Base-by-base conservation (phyloP, 2,113 vertebrate species). In the Rousettus leschenaultii region DNA sequence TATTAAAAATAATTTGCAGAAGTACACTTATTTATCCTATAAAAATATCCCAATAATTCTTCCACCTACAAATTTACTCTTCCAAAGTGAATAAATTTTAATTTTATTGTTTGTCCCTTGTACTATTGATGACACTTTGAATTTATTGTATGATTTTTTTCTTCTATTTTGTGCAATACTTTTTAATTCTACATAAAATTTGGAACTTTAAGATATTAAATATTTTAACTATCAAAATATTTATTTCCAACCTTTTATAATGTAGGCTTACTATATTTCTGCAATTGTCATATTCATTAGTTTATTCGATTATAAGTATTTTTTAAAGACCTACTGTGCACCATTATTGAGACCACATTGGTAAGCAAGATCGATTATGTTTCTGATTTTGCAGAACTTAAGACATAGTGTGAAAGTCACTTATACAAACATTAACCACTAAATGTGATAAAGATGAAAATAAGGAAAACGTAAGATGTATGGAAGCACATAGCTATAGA, bases 31-130 rank as follows among this genome's bases (percentile, higher is more conserved):
- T 85, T 80, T 53, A 12, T 63, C 7, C 68, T 40, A 80, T 33
- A 74, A 66, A 89, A 93, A 30, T n/a, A 7, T 65, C 21, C 7
- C 48, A 86, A 21, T 45, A 65, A 71, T 84, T 80, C 8, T 82
- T 61, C 30, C 11, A 35, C 13, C 6, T 55, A 48, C 66, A 6
- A 80, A 48, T 70, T 94, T 73, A 88, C 28, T 94, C 48, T 94
- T 93, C 57, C 94, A 89, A 63, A 33, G 30, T 74, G 70, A 88
- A 70, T 79, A 96, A 82, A 95, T 93, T 84, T 91, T 84, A 68
- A 61, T 97, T 96, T 95, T 95, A 75, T 96, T 97, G 66, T 22
- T 70, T 95, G 19, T 95, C 94, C 94, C 97, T 96, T 83, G 38
- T 95, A 86, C 35, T 93, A 93, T 86, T 1, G 1, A 77, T 96